These are phyloP conservation scores for Amia ocellicauda DNA, from an alignment of 2,113 vertebrate species.

Conservation along the genomic window DNA sequence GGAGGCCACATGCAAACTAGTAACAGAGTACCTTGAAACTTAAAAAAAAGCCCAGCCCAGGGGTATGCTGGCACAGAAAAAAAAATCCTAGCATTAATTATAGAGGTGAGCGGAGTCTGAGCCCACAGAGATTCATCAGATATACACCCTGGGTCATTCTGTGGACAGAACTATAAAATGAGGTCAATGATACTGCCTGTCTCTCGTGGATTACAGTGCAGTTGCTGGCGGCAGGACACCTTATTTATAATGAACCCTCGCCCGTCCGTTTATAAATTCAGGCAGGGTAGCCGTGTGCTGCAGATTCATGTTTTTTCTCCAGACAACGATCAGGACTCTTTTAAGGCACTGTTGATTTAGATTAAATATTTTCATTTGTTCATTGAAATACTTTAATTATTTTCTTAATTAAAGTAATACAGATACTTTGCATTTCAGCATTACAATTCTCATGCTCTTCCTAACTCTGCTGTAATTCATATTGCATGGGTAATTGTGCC, in stretches of 20 bases:
- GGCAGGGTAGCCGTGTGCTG: too few species aligned
- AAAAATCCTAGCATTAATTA: conserved; percentile 16
- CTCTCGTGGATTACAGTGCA: background rate
- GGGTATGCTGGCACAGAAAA: conserved; percentile 11
- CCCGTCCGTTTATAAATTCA: conserved; percentile 23
- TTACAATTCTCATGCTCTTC: too few species aligned
- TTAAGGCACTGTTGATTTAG: too few species aligned
- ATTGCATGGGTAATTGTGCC: too few species aligned
- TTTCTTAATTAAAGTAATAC: too few species aligned
- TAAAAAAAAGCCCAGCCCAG: background rate
- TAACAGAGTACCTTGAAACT: background rate
- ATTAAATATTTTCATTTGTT: too few species aligned
- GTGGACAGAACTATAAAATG: background rate
- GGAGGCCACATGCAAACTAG: background rate
- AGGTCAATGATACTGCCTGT: conserved; percentile 17
- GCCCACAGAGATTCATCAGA: conserved; percentile 14
- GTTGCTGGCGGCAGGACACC: conserved; percentile 11
- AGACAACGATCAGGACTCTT: too few species aligned
- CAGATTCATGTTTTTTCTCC: too few species aligned
- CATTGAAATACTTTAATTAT: too few species aligned
- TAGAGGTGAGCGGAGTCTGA: background rate
- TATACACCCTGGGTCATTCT: conserved; percentile 22
- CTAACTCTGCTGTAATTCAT: too few species aligned
- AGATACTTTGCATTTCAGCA: too few species aligned
- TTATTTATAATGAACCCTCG: background rate